A percentile compares a stretch with the other conserved stretches of the same genome.
Conservation (phyloP, 2,797 vertebrate species). For the Kryptolebias ocellatus region DNA sequence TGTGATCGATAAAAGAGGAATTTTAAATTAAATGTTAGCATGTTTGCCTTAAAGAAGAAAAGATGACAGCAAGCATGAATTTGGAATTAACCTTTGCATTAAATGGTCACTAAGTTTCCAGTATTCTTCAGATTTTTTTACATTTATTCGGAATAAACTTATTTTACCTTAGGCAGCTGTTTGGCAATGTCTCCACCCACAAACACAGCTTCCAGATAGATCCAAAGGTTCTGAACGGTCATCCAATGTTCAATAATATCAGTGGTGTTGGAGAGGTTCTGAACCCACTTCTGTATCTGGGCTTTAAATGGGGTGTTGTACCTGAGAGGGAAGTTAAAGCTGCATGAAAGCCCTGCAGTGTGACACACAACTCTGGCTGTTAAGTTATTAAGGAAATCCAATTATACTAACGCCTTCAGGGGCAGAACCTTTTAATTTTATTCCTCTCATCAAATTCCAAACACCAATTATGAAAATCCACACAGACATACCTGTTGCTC, state of each 20-base stretch:
- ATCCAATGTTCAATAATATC: conserved; percentile 97
- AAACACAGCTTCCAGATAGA: conserved; percentile 97
- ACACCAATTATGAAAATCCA: background rate
- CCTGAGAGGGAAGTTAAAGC: conserved; percentile 69
- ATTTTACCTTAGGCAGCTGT: conserved; percentile 93
- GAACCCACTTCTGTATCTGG: conserved; percentile 97
- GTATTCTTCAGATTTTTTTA: background rate
- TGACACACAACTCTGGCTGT: background rate
- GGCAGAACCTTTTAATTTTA: conserved; percentile 1
- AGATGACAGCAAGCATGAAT: background rate
- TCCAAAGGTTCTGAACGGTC: conserved; percentile 98
- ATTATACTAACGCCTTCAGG: background rate
- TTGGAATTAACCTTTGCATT: background rate
- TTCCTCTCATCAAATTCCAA: background rate
- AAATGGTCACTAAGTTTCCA: background rate
- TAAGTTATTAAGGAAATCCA: background rate
- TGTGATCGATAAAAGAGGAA: too few relatives aligned
- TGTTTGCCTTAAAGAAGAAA: background rate
- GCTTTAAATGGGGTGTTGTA: conserved; percentile 94
- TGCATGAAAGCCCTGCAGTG: background rate
- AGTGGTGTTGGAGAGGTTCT: conserved; percentile 91
- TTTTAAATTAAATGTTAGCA: too few relatives aligned
- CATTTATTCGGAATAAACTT: background rate
- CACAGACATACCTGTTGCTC: conserved; percentile 87
- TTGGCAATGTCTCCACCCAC: conserved; percentile 97